phyloP scores from a whole-genome alignment of 2,113 vertebrate genomes.

The Aegotheles bennettii region DNA sequence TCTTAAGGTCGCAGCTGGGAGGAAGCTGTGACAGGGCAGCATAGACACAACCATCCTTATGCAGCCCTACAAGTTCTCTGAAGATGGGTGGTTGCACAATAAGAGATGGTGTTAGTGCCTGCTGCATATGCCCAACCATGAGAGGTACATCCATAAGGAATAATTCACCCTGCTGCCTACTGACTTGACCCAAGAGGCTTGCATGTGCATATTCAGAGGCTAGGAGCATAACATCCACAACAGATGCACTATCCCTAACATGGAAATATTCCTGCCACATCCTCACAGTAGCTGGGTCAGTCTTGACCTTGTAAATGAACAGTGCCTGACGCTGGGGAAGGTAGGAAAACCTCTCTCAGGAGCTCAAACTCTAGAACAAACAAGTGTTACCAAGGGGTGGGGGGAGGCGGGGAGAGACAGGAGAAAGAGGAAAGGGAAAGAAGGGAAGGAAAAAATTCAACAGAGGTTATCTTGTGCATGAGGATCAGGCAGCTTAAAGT shows the following conservation, averaged over 20 bases:
- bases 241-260: neutral
- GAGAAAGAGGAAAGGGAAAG: neutral
- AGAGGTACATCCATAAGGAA: neutral
- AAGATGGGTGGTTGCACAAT: neutral
- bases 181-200: neutral
- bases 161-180: neutral
- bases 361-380: neutral
- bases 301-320: neutral
- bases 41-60: neutral
- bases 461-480: neutral
- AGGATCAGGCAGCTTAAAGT: constrained; percentile 22
- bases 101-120: neutral
- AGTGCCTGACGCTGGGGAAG: neutral
- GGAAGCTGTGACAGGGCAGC: neutral
- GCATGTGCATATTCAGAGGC: neutral
- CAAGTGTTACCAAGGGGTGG: neutral
- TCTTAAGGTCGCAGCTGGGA: neutral
- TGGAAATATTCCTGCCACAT: neutral
- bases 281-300: neutral
- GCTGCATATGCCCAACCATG: neutral
- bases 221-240: neutral
- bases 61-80: neutral
- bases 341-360: neutral
- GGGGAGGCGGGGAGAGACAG: neutral
- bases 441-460: neutral